Percentiles rank a stretch among this genome's conserved stretches.
These are phyloP conservation scores for Ochropleura leucogaster DNA, from an alignment of 2,888 invertebrate species.

Conservation along the genomic window DNA sequence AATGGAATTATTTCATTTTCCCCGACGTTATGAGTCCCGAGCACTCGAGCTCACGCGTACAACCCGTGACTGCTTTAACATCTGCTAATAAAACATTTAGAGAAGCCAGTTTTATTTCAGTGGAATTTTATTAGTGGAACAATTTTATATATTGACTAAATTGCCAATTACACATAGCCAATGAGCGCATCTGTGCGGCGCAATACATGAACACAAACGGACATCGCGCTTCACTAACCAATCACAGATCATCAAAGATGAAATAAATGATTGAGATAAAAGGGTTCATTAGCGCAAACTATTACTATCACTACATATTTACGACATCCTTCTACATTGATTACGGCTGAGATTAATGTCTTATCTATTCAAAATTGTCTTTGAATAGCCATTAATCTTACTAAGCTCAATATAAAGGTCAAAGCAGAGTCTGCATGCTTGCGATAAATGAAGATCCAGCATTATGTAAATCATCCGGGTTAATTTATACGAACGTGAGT, in stretches of 20 bases:
- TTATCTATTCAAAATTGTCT: slow-evolving; percentile 54
- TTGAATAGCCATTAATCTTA: slow-evolving; percentile 53
- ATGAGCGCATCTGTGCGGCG: slow-evolving; percentile 37
- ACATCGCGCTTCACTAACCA: slow-evolving; percentile 46
- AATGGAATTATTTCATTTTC: slow-evolving; percentile 50
- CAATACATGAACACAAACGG: slow-evolving; percentile 32
- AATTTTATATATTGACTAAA: slow-evolving; percentile 36
- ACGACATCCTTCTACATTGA: slow-evolving; percentile 30
- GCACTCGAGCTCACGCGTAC: slow-evolving; percentile 18
- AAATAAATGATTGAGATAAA: slow-evolving; percentile 19
- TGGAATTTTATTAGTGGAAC: slow-evolving; percentile 27
- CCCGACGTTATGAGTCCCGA: slow-evolving; percentile 7
- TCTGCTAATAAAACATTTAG: slow-evolving; percentile 31
- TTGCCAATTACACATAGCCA: slow-evolving; percentile 46
- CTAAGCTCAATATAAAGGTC: slow-evolving; percentile 51
- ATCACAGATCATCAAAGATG: slow-evolving; percentile 55
- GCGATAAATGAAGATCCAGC: slow-evolving; percentile 62
- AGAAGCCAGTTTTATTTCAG: slow-evolving; percentile 36
- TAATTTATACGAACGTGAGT: slow-evolving; percentile 51
- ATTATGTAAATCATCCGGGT: slow-evolving; percentile 60
- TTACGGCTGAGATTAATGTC: slow-evolving; percentile 44
- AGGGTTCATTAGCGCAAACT: slow-evolving; percentile 49
- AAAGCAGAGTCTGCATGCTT: slow-evolving; percentile 44
- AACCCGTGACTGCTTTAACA: slow-evolving; percentile 29
- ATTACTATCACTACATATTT: slow-evolving; percentile 32